phyloP scores from a whole-genome alignment of 2,113 vertebrate genomes.

The Danio rerio region GRCz12tu NC_133191.1:56017501-56018000 shows the following conservation, averaged over 20 bases:
- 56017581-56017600: not conserved
- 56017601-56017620: not conserved
- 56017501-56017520: not conserved
- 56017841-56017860: constrained; percentile 43
- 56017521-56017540: too few species aligned
- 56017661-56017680: not conserved
- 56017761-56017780: constrained; percentile 54
- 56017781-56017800: constrained; percentile 52
- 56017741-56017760: constrained; percentile 23
- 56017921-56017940: not conserved
- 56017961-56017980: too few species aligned
- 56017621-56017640: not conserved
- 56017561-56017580: not conserved
- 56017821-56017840: constrained; percentile 63
- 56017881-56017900: not conserved
- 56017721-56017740: not conserved
- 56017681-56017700: constrained; percentile 11
- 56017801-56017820: constrained; percentile 57
- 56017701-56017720: not conserved
- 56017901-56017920: not conserved
- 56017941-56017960: not conserved
- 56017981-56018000: too few species aligned
- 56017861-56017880: not conserved
- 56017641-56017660: not conserved
- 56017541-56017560: too few species aligned